These are phyloP conservation scores for Chaetodon trifasciatus DNA, from an alignment of 2,797 vertebrate genomes.

Conservation along the genomic window DNA sequence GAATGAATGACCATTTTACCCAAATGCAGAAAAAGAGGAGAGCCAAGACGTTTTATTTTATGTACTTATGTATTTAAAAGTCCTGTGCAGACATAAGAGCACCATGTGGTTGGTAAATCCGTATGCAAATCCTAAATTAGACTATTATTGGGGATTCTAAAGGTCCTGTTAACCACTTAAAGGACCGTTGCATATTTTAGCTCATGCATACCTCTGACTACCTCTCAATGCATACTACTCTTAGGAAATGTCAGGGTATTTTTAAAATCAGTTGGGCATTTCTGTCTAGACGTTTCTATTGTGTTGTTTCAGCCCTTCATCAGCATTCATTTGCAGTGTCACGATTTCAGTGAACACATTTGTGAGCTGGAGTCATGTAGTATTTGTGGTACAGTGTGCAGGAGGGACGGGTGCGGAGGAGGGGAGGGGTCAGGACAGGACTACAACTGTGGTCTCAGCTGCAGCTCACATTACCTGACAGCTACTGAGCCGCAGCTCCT, in stretches of 20 bases:
- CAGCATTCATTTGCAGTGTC: too few species aligned
- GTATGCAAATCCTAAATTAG: background rate
- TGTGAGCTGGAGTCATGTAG: too few species aligned
- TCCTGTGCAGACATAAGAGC: background rate
- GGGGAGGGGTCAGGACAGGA: slow-evolving; percentile 13
- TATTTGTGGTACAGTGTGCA: too few species aligned
- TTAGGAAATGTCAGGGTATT: too few species aligned
- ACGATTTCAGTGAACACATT: too few species aligned
- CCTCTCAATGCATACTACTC: background rate
- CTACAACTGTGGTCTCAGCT: background rate
- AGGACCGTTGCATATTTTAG: background rate
- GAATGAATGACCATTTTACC: background rate
- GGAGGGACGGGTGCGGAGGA: background rate
- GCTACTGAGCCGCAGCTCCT: background rate
- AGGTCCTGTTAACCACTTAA: background rate
- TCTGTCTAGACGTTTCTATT: too few species aligned
- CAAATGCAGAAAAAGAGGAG: background rate
- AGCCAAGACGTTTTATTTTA: background rate
- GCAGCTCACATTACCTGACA: background rate
- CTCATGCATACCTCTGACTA: too few species aligned
- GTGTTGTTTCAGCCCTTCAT: too few species aligned
- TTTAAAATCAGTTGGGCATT: too few species aligned
- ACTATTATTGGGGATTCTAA: background rate
- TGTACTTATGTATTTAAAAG: background rate
- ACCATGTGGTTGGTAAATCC: background rate